Conservation (phyloP, 1,140 invertebrate genomes). For the Subanguina moxae region DNA sequence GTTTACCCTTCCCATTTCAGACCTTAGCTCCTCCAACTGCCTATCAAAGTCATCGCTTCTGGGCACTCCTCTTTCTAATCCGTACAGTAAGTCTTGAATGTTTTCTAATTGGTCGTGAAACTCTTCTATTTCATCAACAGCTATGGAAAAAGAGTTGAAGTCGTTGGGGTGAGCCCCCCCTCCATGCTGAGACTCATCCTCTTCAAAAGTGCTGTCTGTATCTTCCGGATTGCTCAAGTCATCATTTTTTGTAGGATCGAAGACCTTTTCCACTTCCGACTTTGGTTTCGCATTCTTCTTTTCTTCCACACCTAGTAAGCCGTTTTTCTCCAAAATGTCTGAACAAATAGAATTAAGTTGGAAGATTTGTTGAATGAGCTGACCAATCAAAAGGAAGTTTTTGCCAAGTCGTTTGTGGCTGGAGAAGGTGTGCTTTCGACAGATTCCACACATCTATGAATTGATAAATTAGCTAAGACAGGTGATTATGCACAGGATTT, state of each 20-base stretch:
- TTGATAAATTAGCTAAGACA: too few species aligned
- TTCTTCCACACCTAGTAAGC: not conserved
- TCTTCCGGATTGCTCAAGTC: too few species aligned
- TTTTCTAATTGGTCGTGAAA: constrained; percentile 5
- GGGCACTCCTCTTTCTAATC: not conserved
- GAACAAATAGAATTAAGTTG: not conserved
- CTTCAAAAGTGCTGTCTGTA: not conserved
- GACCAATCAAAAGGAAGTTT: constrained; percentile 19
- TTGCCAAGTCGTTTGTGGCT: constrained; percentile 20
- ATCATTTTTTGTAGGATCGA: too few species aligned
- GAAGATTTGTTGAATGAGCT: not conserved
- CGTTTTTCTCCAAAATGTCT: constrained; percentile 8
- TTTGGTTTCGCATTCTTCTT: not conserved
- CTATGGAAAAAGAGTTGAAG: constrained; percentile 6
- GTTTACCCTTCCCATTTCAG: not conserved
- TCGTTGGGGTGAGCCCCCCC: not conserved
- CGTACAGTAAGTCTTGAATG: not conserved
- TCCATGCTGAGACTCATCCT: not conserved
- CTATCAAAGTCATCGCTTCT: not conserved
- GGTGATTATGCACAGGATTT: too few species aligned
- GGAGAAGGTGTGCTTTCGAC: constrained; percentile 19
- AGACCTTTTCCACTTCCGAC: not conserved
- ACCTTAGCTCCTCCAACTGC: not conserved
- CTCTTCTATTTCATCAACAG: constrained; percentile 6
- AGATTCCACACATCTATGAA: constrained; percentile 11